phyloP scores from a whole-genome alignment of 2,113 vertebrate genomes.

The Chaetops frenatus region DNA sequence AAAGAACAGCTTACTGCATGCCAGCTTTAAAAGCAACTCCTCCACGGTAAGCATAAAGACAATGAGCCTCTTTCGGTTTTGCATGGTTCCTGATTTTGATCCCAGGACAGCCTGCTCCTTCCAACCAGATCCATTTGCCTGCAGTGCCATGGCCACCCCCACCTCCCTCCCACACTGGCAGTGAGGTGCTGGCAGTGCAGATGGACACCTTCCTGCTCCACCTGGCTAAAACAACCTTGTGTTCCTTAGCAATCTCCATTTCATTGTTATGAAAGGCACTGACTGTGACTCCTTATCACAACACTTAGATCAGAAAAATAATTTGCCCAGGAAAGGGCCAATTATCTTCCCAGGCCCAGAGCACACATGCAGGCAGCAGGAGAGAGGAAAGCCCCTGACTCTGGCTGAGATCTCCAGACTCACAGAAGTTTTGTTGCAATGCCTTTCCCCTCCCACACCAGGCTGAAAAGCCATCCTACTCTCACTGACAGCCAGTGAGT shows the following conservation, averaged over 20 bases:
- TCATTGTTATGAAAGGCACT: not conserved
- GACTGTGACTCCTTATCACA: not conserved
- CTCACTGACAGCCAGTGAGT: not conserved
- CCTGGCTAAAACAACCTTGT: not conserved
- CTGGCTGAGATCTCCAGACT: not conserved
- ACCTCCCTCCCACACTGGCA: accelerated
- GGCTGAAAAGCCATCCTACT: not conserved
- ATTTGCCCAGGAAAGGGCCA: not conserved
- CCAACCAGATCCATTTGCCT: not conserved
- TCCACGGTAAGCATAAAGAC: not conserved
- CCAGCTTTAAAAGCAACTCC: not conserved
- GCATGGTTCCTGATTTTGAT: not conserved
- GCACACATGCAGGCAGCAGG: not conserved
- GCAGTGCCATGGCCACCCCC: not conserved
- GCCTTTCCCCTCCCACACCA: not conserved
- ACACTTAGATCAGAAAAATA: not conserved
- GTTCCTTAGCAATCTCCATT: not conserved
- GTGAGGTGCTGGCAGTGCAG: not conserved
- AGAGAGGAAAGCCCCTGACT: not conserved
- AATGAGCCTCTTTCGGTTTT: not conserved
- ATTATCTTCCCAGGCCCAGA: not conserved
- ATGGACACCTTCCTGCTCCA: not conserved
- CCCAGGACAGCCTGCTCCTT: not conserved
- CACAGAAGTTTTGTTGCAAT: not conserved
- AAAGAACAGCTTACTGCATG: not conserved